Evolutionary conservation across 2,888 invertebrate genomes (phyloP).

Genomic region (Cinara cedri): DNA sequence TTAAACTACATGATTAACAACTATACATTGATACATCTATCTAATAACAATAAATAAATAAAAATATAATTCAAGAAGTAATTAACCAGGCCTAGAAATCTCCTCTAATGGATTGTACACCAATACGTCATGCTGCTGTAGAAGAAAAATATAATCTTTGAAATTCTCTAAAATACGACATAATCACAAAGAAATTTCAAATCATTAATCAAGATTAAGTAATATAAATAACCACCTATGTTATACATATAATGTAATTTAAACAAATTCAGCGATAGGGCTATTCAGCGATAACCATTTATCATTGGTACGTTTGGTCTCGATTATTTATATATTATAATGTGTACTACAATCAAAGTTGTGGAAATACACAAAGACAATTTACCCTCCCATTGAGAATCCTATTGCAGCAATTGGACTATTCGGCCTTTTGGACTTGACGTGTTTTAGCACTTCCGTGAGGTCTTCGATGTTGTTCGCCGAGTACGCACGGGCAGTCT

Average conservation of each 20-base stretch:
- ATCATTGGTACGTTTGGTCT: conserved; percentile 36
- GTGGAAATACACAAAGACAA: background rate
- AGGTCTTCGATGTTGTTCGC: conserved; percentile 84
- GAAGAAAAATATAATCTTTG: too few species aligned
- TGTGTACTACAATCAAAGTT: background rate
- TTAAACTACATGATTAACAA: too few species aligned
- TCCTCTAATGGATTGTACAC: too few species aligned
- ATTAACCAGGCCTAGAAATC: too few species aligned
- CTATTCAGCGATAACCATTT: background rate
- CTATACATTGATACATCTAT: too few species aligned
- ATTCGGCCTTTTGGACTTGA: conserved; percentile 68
- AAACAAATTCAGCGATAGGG: background rate
- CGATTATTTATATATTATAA: background rate
- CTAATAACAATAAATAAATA: too few species aligned
- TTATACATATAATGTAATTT: background rate
- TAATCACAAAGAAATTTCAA: conserved; percentile 2
- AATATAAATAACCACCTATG: background rate
- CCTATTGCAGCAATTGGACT: conserved; percentile 78
- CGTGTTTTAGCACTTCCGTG: conserved; percentile 73
- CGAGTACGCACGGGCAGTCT: conserved; percentile 83
- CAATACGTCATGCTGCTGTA: too few species aligned
- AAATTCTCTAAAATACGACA: background rate
- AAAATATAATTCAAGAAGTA: too few species aligned
- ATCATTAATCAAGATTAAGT: too few species aligned
- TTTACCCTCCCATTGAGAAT: conserved; percentile 81